These are phyloP conservation scores for Ceryle rudis DNA, from an alignment of 2,797 vertebrate species.

Conservation along the genomic window DNA sequence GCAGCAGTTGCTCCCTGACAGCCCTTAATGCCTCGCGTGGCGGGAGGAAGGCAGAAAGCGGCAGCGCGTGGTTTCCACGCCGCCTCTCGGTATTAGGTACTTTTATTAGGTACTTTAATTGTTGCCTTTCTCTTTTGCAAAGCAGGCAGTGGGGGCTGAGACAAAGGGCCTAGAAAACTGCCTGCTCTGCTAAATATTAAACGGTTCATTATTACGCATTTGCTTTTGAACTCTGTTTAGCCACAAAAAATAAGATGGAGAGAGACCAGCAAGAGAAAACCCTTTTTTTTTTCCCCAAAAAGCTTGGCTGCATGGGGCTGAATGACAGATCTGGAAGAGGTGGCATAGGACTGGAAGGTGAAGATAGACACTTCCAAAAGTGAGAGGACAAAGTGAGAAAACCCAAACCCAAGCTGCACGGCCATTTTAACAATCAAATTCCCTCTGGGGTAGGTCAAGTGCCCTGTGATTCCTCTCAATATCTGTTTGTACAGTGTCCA, in stretches of 20 bases:
- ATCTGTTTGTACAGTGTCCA: not conserved
- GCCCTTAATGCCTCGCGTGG: not conserved
- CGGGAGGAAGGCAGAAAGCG: not conserved
- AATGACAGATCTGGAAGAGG: not conserved
- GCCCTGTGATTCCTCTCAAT: not conserved
- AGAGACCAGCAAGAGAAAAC: not conserved
- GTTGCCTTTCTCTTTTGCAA: not conserved
- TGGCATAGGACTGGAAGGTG: not conserved
- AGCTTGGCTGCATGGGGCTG: not conserved
- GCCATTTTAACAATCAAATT: not conserved
- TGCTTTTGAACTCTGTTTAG: not conserved
- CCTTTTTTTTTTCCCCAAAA: not conserved
- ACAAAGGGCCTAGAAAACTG: not conserved
- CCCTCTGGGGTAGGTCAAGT: not conserved
- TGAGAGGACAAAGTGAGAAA: not conserved
- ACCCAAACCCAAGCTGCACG: not conserved
- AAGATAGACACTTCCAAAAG: not conserved
- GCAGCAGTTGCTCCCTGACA: not conserved
- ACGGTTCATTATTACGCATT: not conserved
- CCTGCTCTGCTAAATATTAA: not conserved
- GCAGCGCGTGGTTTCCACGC: not conserved
- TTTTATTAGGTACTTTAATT: not conserved
- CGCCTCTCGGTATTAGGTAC: not conserved
- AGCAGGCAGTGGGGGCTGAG: not conserved
- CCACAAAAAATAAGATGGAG: not conserved